Percentiles rank a stretch among this genome's conserved stretches.
These are phyloP conservation scores for Litoditis marina DNA, from an alignment of 2,888 invertebrate species.

Conservation along the genomic window DNA sequence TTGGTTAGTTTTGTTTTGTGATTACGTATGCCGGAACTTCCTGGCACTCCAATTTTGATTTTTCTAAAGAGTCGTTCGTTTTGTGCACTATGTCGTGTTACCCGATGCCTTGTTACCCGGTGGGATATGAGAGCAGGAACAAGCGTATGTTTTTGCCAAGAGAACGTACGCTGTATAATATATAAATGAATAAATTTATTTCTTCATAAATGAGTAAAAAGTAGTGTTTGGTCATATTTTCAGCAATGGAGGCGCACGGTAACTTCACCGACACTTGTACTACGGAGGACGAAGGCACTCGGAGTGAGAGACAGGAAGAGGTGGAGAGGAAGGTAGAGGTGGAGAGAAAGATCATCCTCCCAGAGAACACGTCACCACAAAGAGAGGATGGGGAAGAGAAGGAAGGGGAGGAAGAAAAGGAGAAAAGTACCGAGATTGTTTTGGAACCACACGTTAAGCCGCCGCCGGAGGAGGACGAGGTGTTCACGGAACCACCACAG, in stretches of 20 bases:
- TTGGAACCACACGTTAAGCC: not conserved
- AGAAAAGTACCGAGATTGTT: not conserved
- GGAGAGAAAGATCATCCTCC: conserved; percentile 15
- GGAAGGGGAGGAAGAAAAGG: conserved; percentile 11
- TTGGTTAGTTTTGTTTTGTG: conserved; percentile 14
- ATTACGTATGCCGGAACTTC: too few relatives aligned
- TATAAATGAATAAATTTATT: not conserved
- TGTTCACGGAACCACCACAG: too few relatives aligned
- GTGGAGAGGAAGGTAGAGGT: not conserved
- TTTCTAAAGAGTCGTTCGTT: too few relatives aligned
- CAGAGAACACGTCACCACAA: conserved; percentile 8
- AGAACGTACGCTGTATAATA: too few relatives aligned
- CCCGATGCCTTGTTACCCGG: too few relatives aligned
- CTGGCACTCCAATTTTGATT: too few relatives aligned
- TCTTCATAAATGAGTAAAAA: not conserved
- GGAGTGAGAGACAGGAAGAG: not conserved
- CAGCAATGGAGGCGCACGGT: conserved; percentile 56
- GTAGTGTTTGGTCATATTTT: conserved; percentile 16
- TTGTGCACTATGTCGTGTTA: too few relatives aligned
- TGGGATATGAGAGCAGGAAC: too few relatives aligned
- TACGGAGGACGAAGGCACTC: conserved; percentile 12
- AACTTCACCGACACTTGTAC: conserved; percentile 34
- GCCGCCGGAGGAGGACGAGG: not conserved
- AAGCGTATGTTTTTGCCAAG: too few relatives aligned
- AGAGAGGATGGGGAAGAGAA: conserved; percentile 5